Conservation (phyloP, 2,888 invertebrate species). For the Sphinx pinastri region DNA sequence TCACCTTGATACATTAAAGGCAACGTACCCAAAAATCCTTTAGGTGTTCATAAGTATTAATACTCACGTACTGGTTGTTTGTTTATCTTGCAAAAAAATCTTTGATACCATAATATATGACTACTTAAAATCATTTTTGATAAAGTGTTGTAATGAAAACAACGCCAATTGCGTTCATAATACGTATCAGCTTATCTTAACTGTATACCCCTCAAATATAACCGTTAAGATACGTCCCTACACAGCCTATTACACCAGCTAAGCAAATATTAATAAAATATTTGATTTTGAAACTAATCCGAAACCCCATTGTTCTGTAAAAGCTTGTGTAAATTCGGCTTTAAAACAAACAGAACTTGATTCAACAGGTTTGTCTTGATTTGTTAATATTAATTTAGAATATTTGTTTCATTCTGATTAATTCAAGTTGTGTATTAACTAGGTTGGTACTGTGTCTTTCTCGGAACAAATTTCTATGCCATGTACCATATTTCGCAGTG, state of each 20-base stretch:
- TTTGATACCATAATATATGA: no score
- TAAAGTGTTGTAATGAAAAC: neutral
- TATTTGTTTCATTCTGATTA: constrained; percentile 2
- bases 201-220: neutral
- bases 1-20: no score
- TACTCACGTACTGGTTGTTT: no score
- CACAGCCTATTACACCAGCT: constrained; percentile 1
- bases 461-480: no score
- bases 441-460: no score
- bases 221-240: neutral
- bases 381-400: constrained; percentile 15
- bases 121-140: no score
- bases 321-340: constrained; percentile 26
- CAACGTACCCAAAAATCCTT: no score
- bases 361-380: constrained; percentile 22
- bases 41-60: no score
- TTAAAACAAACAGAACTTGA: constrained; percentile 18
- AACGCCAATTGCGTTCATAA: neutral
- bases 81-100: no score
- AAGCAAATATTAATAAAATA: constrained; percentile 26
- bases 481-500: no score
- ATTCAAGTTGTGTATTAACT: neutral
- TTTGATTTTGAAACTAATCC: constrained; percentile 27
- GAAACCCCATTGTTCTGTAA: constrained; percentile 24
- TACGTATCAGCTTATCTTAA: neutral